Evolutionary conservation across 2,888 invertebrate genomes (phyloP).

Genomic region (Drosophila niveifrons): DNA sequence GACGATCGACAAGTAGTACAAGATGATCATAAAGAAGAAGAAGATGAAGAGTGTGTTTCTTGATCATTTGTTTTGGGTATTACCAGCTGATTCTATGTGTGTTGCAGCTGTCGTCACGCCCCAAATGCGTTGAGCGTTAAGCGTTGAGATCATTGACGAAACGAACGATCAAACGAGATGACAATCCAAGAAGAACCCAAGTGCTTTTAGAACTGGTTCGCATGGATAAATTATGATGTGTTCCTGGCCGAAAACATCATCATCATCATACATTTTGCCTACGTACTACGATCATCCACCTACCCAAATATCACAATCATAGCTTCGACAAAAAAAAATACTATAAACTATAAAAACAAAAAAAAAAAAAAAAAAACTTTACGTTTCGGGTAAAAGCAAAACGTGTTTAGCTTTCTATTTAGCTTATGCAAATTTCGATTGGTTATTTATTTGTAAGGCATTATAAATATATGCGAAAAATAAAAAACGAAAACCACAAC

Average conservation of each 20-base stretch:
- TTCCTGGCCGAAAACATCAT: background rate
- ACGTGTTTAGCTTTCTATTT: constrained; percentile 81
- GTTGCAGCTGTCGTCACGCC: constrained; percentile 34
- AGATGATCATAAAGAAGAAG: background rate
- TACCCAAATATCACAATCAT: constrained; percentile 32
- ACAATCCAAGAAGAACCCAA: background rate
- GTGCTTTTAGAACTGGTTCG: constrained; percentile 39
- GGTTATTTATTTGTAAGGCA: constrained; percentile 74
- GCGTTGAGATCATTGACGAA: constrained; percentile 53
- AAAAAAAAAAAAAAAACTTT: constrained; percentile 34
- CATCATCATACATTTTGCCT: constrained; percentile 13
- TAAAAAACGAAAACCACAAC: constrained; percentile 20
- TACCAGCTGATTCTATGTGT: constrained; percentile 16
- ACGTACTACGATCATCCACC: constrained; percentile 34
- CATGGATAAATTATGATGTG: constrained; percentile 17
- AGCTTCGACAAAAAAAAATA: constrained; percentile 26
- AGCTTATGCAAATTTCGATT: constrained; percentile 76
- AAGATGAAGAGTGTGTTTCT: constrained; percentile 1
- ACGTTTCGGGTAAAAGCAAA: constrained; percentile 76
- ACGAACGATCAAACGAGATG: constrained; percentile 7
- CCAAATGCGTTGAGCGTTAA: constrained; percentile 46
- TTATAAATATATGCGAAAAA: constrained; percentile 62
- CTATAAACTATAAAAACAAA: constrained; percentile 30
- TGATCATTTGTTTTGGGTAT: constrained; percentile 3
- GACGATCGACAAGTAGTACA: constrained; percentile 1